Evolutionary conservation across 2,113 vertebrate genomes (phyloP).

Genomic region (Takifugu flavidus): DNA sequence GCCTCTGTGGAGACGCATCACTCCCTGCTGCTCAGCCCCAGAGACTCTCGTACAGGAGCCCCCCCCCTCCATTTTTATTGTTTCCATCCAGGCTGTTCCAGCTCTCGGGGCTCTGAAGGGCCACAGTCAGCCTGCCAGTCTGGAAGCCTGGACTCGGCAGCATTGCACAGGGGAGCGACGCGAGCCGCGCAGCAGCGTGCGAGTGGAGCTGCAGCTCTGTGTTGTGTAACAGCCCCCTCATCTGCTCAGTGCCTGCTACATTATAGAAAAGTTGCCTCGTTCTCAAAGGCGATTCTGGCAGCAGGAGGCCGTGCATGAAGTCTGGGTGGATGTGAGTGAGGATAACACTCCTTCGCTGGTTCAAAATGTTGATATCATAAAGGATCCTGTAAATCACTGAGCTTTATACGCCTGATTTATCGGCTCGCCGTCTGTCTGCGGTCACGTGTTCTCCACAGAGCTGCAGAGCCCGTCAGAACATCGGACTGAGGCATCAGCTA

Average conservation of each 20-base stretch:
- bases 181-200: constrained; percentile 45
- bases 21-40: constrained; percentile 16
- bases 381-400: too few relatives aligned
- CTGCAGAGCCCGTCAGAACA: constrained; percentile 29
- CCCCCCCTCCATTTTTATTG: too few relatives aligned
- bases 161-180: constrained; percentile 55
- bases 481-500: constrained; percentile 38
- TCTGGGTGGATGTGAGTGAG: constrained; percentile 42
- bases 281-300: constrained; percentile 21
- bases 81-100: constrained; percentile 49
- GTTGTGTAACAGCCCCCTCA: constrained; percentile 68
- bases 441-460: constrained; percentile 26
- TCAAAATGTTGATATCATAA: too few relatives aligned
- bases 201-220: constrained; percentile 31
- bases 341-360: not conserved
- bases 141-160: constrained; percentile 46
- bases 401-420: not conserved
- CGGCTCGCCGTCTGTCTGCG: not conserved
- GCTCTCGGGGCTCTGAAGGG: constrained; percentile 63
- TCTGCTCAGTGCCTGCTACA: constrained; percentile 53
- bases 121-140: constrained; percentile 55
- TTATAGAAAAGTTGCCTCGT: constrained; percentile 17
- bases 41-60: constrained; percentile 33
- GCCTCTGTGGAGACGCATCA: too few relatives aligned
- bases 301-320: constrained; percentile 24